Percentiles rank a stretch among this genome's conserved stretches.
These are phyloP conservation scores for Acrobasis repandana DNA, from an alignment of 2,888 invertebrate species.

Conservation along the genomic window DNA sequence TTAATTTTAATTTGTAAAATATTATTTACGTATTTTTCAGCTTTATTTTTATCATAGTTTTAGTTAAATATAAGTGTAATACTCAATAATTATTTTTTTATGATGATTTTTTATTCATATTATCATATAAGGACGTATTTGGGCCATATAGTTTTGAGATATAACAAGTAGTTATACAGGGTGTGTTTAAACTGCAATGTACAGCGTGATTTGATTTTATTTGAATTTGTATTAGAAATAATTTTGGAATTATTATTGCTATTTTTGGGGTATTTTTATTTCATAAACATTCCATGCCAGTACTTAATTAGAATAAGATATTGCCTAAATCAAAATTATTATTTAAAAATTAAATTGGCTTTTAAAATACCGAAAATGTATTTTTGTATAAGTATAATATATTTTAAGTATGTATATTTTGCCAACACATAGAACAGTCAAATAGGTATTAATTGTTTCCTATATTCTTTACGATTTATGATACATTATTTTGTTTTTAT, in stretches of 20 bases:
- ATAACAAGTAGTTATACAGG: slow-evolving; percentile 20
- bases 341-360: neutral
- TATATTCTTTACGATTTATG: no score
- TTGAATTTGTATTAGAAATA: neutral
- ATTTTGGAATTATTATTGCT: slow-evolving; percentile 14
- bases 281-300: slow-evolving; percentile 58
- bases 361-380: neutral
- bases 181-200: slow-evolving; percentile 10
- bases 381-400: no score
- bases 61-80: slow-evolving; percentile 27
- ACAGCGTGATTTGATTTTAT: slow-evolving; percentile 6
- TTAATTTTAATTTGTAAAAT: slow-evolving; percentile 14
- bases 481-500: no score
- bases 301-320: slow-evolving; percentile 56
- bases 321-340: neutral
- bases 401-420: no score
- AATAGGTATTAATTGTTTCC: no score
- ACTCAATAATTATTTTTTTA: slow-evolving; percentile 28
- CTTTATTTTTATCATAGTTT: slow-evolving; percentile 34
- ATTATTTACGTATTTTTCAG: slow-evolving; percentile 35
- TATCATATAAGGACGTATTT: slow-evolving; percentile 29
- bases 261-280: slow-evolving; percentile 24
- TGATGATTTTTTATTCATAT: slow-evolving; percentile 26
- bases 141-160: slow-evolving; percentile 30
- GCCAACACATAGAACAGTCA: no score